Conservation (phyloP, 2,797 vertebrate genomes). For the Trichosurus vulpecula region DNA sequence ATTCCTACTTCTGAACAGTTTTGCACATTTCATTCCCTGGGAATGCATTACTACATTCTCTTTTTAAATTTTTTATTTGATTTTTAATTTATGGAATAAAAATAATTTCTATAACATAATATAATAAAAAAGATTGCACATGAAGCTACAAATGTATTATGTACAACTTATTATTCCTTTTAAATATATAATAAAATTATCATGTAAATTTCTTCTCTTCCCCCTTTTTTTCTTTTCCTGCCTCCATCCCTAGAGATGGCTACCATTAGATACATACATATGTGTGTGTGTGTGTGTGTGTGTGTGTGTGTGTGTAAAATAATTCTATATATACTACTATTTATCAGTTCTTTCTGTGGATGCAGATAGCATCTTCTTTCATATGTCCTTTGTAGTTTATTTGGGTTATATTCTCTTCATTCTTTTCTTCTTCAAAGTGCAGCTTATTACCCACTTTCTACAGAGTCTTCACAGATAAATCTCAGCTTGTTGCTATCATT, state of each 20-base stretch:
- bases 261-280: background rate
- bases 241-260: background rate
- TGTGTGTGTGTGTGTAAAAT: too few relatives aligned
- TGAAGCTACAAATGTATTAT: background rate
- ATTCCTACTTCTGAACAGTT: background rate
- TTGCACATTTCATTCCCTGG: background rate
- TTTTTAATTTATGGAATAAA: background rate
- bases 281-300: too few relatives aligned
- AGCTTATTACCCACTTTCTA: background rate
- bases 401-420: background rate
- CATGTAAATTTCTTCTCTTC: background rate
- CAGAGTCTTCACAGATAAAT: constrained; percentile 1
- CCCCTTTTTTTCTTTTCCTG: background rate
- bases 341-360: background rate
- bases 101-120: background rate
- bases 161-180: background rate
- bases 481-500: background rate
- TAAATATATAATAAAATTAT: background rate
- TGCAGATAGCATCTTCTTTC: background rate
- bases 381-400: constrained; percentile 11
- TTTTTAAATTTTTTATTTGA: background rate
- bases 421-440: constrained; percentile 1
- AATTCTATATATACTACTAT: background rate
- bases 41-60: background rate
- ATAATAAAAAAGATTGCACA: background rate